Conservation (phyloP, 2,888 invertebrate species). For the Lysandra coridon region DNA sequence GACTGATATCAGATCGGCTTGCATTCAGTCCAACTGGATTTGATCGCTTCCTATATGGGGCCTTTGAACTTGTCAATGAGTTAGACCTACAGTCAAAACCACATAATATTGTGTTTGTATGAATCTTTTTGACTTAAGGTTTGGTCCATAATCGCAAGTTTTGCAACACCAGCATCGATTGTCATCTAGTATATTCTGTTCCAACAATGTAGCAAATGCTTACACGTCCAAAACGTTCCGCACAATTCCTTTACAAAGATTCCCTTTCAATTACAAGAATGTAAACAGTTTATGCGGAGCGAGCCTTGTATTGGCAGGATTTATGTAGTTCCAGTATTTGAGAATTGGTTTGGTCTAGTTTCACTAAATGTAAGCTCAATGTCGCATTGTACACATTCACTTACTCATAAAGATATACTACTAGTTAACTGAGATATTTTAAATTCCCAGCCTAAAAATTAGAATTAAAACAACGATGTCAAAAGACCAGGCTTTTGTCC, state of each 20-base stretch:
- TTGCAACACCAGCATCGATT: not conserved
- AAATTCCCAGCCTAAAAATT: no score
- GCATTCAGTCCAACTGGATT: not conserved
- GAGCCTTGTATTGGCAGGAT: not conserved
- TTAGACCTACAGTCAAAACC: no score
- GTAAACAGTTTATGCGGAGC: constrained; percentile 5
- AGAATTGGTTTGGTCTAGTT: constrained; percentile 12
- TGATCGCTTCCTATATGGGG: no score
- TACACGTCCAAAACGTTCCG: not conserved
- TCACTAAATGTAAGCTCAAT: not conserved
- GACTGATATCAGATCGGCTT: not conserved
- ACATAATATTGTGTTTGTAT: no score
- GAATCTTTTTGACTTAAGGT: no score
- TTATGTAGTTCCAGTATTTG: not conserved
- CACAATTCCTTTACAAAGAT: constrained; percentile 4
- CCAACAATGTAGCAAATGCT: constrained; percentile 2
- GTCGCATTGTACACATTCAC: no score
- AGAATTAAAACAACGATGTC: not conserved
- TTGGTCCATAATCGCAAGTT: not conserved
- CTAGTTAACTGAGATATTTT: no score
- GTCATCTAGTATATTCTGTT: not conserved
- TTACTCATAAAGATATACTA: no score
- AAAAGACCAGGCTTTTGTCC: not conserved
- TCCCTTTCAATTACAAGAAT: constrained; percentile 21
- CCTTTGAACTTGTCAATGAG: no score